Conservation (phyloP, 2,888 invertebrate species). For the Heliothis peltigera region DNA sequence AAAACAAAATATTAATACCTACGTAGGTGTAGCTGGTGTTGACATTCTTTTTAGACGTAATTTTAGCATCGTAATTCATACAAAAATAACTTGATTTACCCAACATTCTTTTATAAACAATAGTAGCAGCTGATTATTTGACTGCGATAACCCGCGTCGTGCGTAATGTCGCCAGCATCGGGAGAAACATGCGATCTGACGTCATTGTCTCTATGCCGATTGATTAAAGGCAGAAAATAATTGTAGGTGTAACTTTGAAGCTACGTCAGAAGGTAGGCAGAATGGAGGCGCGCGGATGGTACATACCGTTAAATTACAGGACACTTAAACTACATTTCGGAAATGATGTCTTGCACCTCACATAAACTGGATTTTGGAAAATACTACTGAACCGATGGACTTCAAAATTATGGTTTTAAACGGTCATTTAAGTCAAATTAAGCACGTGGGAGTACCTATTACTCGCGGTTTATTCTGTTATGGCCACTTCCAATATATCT, state of each 20-base stretch:
- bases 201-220: slow-evolving; percentile 28
- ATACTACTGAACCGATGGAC: neutral
- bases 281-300: neutral
- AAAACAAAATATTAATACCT: neutral
- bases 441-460: too few relatives aligned
- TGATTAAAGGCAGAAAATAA: neutral
- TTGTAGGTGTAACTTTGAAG: neutral
- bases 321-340: too few relatives aligned
- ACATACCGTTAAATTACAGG: too few relatives aligned
- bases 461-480: too few relatives aligned
- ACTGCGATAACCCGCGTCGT: slow-evolving; percentile 31
- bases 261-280: slow-evolving; percentile 5
- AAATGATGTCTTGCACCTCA: too few relatives aligned
- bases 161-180: slow-evolving; percentile 2
- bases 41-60: neutral
- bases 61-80: slow-evolving; percentile 12
- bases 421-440: too few relatives aligned
- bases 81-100: slow-evolving; percentile 8
- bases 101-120: slow-evolving; percentile 13
- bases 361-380: too few relatives aligned
- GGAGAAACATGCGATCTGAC: slow-evolving; percentile 2
- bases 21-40: neutral
- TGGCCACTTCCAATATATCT: too few relatives aligned
- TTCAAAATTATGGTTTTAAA: neutral
- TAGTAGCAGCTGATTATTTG: slow-evolving; percentile 12